Conservation (phyloP, 2,888 invertebrate genomes). For the Lycophotia porphyrea region DNA sequence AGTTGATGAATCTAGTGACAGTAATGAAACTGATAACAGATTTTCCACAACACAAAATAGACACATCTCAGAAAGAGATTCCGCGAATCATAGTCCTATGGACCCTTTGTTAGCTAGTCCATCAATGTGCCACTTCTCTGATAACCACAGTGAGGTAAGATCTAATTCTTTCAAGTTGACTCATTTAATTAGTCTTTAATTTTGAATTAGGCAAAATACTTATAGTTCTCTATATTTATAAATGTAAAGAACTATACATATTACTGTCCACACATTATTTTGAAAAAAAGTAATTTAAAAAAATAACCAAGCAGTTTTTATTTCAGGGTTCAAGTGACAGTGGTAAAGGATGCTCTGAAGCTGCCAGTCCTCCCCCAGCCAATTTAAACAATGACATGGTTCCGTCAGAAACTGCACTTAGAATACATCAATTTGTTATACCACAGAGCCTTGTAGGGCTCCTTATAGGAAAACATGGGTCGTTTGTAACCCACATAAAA, state of each 20-base stretch:
- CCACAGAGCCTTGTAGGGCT: slow-evolving; percentile 95
- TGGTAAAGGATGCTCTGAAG: slow-evolving; percentile 94
- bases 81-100: slow-evolving; percentile 94
- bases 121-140: slow-evolving; percentile 92
- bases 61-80: slow-evolving; percentile 91
- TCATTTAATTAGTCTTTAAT: not conserved
- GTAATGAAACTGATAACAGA: slow-evolving; percentile 80
- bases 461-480: slow-evolving; percentile 96
- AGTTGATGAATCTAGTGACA: slow-evolving; percentile 80
- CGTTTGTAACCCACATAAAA: slow-evolving; percentile 95
- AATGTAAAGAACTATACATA: not conserved
- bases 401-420: slow-evolving; percentile 84
- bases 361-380: slow-evolving; percentile 92
- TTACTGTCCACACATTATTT: not conserved
- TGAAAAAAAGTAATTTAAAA: not conserved
- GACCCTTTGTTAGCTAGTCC: slow-evolving; percentile 93
- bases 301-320: slow-evolving; percentile 7
- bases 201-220: not conserved
- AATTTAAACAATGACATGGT: slow-evolving; percentile 86
- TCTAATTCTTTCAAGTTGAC: not conserved
- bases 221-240: not conserved
- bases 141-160: slow-evolving; percentile 92
- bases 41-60: slow-evolving; percentile 83
- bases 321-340: slow-evolving; percentile 94
- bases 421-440: slow-evolving; percentile 93